Percentiles rank a stretch among this genome's conserved stretches.
phyloP scores from a whole-genome alignment of 2,113 vertebrate genomes.

The Sander vitreus region DNA sequence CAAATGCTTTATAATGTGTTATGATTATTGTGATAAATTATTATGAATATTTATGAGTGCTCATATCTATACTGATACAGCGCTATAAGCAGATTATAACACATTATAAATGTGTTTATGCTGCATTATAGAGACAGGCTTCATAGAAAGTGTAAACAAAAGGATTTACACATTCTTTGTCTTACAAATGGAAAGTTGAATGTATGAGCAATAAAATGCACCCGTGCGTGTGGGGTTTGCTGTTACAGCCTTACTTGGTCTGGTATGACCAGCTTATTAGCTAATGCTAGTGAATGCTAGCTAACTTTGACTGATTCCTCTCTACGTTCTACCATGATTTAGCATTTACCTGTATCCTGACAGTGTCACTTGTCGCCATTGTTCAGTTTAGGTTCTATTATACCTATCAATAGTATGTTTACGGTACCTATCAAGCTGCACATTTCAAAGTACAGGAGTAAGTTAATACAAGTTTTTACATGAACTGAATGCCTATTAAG shows the following conservation, averaged over 20 bases:
- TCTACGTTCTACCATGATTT: neutral
- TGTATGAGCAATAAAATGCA: neutral
- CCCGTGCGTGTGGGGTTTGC: neutral
- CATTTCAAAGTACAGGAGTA: neutral
- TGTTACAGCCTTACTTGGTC: neutral
- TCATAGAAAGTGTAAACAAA: neutral
- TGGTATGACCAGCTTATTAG: neutral
- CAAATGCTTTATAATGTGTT: no score
- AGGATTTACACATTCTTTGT: neutral
- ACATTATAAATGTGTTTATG: no score
- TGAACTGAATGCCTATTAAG: neutral
- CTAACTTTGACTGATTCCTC: neutral
- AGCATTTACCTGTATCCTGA: neutral
- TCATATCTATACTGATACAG: no score
- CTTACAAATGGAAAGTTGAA: neutral
- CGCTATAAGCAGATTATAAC: no score
- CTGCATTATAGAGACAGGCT: no score
- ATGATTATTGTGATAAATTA: no score
- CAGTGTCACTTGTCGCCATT: neutral
- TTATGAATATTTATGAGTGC: no score
- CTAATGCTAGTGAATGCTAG: neutral
- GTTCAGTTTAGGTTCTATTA: neutral
- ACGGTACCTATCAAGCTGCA: neutral
- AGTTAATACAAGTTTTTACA: neutral
- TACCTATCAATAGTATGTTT: neutral